Evolutionary conservation across 2,113 vertebrate genomes (phyloP).

Genomic region (Sander lucioperca): DNA sequence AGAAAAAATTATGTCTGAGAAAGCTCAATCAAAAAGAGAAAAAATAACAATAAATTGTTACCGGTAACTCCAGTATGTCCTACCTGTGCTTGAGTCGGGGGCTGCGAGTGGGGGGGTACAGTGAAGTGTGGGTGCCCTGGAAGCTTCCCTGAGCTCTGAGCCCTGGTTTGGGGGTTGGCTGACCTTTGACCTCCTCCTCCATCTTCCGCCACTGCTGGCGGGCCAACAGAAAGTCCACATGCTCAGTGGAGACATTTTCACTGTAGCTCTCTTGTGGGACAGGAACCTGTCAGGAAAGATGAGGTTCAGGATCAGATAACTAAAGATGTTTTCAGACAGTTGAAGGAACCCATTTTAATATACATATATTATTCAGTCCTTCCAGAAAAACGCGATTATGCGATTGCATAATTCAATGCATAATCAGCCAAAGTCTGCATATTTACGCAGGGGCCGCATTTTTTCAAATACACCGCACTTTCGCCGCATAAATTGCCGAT

Average conservation of each 20-base stretch:
- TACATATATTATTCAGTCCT: no score
- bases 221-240: slow-evolving; percentile 78
- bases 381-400: no score
- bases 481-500: no score
- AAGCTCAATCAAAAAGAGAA: background rate
- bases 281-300: slow-evolving; percentile 43
- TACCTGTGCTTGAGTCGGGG: slow-evolving; percentile 77
- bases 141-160: slow-evolving; percentile 69
- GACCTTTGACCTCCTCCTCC: slow-evolving; percentile 78
- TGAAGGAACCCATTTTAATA: background rate
- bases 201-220: slow-evolving; percentile 81
- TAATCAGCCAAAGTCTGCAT: no score
- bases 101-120: slow-evolving; percentile 76
- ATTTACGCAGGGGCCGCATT: no score
- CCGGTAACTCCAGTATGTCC: background rate
- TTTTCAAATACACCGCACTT: no score
- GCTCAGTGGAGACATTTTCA: slow-evolving; percentile 78
- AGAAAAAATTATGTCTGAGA: background rate
- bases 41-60: background rate
- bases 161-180: slow-evolving; percentile 70
- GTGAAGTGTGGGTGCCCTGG: slow-evolving; percentile 72
- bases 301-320: background rate
- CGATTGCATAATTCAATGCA: no score
- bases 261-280: slow-evolving; percentile 64
- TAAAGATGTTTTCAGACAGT: background rate